phyloP scores from a whole-genome alignment of 2,888 invertebrate genomes.

The Calameuta pallipes region DNA sequence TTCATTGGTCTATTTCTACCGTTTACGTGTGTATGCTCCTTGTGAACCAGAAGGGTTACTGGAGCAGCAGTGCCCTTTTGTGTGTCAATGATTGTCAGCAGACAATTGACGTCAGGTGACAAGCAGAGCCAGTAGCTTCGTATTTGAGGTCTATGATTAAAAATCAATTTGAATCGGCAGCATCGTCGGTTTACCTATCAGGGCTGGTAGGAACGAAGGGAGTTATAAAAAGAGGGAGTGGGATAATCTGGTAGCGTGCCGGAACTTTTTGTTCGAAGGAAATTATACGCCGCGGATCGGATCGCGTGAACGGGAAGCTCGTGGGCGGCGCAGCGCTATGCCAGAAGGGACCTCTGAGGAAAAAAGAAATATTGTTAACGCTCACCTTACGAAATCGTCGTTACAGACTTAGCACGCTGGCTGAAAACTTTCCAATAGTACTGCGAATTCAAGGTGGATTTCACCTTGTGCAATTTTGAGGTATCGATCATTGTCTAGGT shows the following conservation, averaged over 20 bases:
- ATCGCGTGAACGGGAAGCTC: conserved; percentile 34
- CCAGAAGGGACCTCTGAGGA: neutral
- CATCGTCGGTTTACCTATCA: neutral
- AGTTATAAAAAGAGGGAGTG: neutral
- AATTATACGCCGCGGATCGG: conserved; percentile 33
- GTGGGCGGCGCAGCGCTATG: conserved; percentile 14
- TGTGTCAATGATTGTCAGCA: neutral
- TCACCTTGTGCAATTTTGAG: neutral
- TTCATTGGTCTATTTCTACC: neutral
- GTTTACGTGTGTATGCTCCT: neutral
- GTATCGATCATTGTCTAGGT: neutral
- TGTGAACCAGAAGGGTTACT: neutral
- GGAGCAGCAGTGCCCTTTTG: neutral
- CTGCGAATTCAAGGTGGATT: neutral
- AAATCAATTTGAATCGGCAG: conserved; percentile 27
- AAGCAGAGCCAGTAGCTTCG: conserved; percentile 3
- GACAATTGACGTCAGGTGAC: conserved; percentile 20
- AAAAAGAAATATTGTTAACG: conserved; percentile 9
- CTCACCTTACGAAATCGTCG: conserved; percentile 2
- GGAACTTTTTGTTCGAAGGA: conserved; percentile 26
- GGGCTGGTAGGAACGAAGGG: neutral
- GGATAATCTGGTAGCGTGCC: conserved; percentile 16
- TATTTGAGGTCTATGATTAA: conserved; percentile 21
- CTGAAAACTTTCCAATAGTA: neutral
- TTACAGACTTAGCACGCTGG: neutral